Base-by-base conservation (phyloP, 1,140 invertebrate genomes). In the Panagrolaimus sp. region DNA sequence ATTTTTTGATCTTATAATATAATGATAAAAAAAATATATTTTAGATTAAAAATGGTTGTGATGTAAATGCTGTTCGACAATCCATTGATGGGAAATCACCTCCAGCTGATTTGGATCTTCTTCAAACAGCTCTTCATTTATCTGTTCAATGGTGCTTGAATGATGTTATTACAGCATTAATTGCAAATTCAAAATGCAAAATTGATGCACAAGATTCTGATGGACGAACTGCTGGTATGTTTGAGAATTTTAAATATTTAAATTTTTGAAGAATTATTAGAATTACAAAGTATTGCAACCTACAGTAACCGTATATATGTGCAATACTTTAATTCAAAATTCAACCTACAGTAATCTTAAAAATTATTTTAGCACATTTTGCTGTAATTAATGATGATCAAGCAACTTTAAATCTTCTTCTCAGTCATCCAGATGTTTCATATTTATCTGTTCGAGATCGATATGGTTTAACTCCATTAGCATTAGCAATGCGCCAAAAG, bases 101-200 rank as follows among this genome's bases (percentile, higher is more conserved):
- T n/a, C 32, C 32, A 4, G 84, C 67, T 81, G 52, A 62, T 12
- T 65, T 78, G 77, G 80, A 84, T 63, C 84, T 79, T 69, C 86
- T 86, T 80, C 89, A 91, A 84, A 89, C 90, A 6, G 89, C 91
- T 0, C 84, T 94, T 17, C 92, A 94, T 83, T 85, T 92, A 72
- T 91, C 92, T 3, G 92, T 91, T 83, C 89, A 90, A 63, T 96
- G 93, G 93, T 93, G 93, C 1, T 85, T 94, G 46, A 90, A 91
- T 65, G 88, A 89, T 71, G 90, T 95, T 28, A 90, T 92, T 32
- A 88, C 91, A 86, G 90, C 90, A 14, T 86, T 98, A 8, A 88
- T 96, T 38, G 92, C 96, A 82, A 73, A 80, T 62, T 65, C 68
- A 26, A 77, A 76, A 28, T 78, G 74, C 43, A 79, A 78, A 58